These are phyloP conservation scores for Propithecus perrieri DNA, from an alignment of 2,797 vertebrate species.

Conservation along the genomic window DNA sequence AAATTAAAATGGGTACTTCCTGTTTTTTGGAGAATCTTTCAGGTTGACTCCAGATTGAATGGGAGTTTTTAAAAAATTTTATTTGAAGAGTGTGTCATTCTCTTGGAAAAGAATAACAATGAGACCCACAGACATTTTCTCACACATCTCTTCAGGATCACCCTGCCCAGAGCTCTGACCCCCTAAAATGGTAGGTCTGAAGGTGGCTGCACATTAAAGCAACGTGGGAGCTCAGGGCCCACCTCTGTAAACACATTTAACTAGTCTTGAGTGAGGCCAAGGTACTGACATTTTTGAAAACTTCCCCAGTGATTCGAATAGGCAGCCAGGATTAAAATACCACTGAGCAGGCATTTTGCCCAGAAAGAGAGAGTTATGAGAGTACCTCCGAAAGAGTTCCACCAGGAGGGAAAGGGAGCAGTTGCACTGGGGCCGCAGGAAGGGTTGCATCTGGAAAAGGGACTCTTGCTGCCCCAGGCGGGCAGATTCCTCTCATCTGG, in stretches of 20 bases:
- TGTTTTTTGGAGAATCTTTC: not conserved
- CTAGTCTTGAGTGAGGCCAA: not conserved
- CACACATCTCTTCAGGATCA: not conserved
- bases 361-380: not conserved
- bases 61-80: not conserved
- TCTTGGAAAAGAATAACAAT: not conserved
- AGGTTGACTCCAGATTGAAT: not conserved
- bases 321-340: not conserved
- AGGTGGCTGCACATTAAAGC: not conserved
- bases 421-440: not conserved
- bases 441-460: not conserved
- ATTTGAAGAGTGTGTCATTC: not conserved
- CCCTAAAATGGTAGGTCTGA: not conserved
- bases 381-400: not conserved
- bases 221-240: not conserved
- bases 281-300: not conserved
- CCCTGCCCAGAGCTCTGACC: not conserved
- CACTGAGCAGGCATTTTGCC: not conserved
- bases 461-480: not conserved
- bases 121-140: not conserved
- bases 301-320: not conserved
- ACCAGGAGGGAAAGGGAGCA: not conserved
- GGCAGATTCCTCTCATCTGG: not conserved
- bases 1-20: not conserved
- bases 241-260: not conserved